Evolutionary conservation across 1,140 invertebrate genomes (phyloP), one percentile per base, ranked within the genome.

Genomic region (Hyles euphorbiae): DNA sequence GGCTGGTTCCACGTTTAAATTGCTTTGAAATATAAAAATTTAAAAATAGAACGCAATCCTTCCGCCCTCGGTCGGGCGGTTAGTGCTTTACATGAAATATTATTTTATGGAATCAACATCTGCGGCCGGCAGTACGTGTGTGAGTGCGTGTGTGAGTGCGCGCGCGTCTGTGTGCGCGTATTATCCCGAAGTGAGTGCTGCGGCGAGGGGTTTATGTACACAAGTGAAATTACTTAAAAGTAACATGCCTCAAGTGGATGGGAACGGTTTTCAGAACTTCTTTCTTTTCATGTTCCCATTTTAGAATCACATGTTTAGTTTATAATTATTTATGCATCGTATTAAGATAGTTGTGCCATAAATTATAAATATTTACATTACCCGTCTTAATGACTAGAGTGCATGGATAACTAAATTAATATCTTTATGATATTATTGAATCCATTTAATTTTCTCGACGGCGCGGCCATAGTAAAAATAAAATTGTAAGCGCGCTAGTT

Each of bases 101-200:
- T 87, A 88, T 88, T 88, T 87, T 87, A 88, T 87, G 83, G 82
- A 86, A 88, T 88, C 83, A 85, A 81, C 85, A 87, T 88, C 85
- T 88, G 85, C 81, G 76, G 70, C 70, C 50, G 58, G 57, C 64
- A 71, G 72, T 71, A 68, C 67, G 64, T 57, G 71, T 54, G 57
- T 62, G 65, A 74, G 72, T 79, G 77, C 63, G 63, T 61, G 56
- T 52, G 54, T 56, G 60, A 53, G 63, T 74, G 72, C 62, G 65
- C 64, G 65, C 34, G 68, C 49, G 55, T 61, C 57, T 76, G 72
- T 78, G 77, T 58, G 74, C 74, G 60, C 36, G 70, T 58, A 67
- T 75, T 79, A 71, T 72, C 63, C 50, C 62, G 53, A 60, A 65
- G 68, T 53, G 67, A 54, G 53, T 55, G 62, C 61, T 40, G 36